Evolutionary conservation across 2,888 invertebrate genomes (phyloP), one percentile per base, ranked within the genome.

Genomic region (Tuta absoluta): DNA sequence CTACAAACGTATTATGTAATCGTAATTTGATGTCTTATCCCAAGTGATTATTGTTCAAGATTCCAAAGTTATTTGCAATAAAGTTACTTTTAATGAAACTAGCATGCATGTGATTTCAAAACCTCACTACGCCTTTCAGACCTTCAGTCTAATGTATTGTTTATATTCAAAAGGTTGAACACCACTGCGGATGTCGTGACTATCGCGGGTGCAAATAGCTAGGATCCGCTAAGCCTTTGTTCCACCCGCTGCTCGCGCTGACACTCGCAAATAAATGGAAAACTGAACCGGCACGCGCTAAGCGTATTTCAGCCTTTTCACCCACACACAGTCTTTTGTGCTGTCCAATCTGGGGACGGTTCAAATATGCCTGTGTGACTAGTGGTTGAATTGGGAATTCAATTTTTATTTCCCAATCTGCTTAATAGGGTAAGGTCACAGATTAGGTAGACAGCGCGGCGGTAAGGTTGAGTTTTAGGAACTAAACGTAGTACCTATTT

Each of bases 221-320:
- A 60, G 65, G 71, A 72, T 71, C 66, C 67, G 70, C 69, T 66
- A 65, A 66, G 69, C 73, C 70, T 74, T 75, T 73, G 69, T 72
- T 67, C 63, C 61, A 64, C 14, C n/a, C 38, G 45, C 33, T 10
- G 8, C 33, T 1, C 33, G 64, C 68, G 70, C 65, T 64, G 66
- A 68, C 65, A 62, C 65, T 21, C 28, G 48, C 61, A 64, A 68
- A 66, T 66, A 60, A 68, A 66, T 66, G 63, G 65, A 64, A 65
- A 68, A 65, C 61, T 65, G 48, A 57, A 65, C 48, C 61, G 60
- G 24, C 60, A 38, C 62, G 59, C 59, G 62, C 37, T 57, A 56
- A 48, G 62, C 41, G 37, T 57, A 62, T 61, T 64, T 37, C 64
- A 21, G 63, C 33, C 28, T 60, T 61, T 64, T 37, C 64, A 21